Base-by-base conservation (phyloP, 1,140 invertebrate species). In the Polyergus mexicanus region DNA sequence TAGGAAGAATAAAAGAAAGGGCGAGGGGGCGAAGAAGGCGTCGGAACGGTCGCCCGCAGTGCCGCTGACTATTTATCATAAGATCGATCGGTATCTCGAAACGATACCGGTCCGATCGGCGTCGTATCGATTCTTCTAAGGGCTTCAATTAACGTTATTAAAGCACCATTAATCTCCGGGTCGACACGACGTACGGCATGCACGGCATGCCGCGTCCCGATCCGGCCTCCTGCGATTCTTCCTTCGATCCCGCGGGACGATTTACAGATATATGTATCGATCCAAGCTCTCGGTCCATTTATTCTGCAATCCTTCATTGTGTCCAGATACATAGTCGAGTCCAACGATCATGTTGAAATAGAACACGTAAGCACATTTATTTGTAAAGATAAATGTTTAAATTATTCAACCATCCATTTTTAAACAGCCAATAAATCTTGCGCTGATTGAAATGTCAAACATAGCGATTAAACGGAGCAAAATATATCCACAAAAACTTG, bases 111-210 rank as follows among this genome's bases (percentile, higher is more conserved):
- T 90, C 84, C 91, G 93, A 93, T 93, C 92, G 89, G 88, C 89
- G 90, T 91, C 92, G 92, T 93, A 94, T 94, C 94, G 94, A 95
- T 94, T 95, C 93, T 94, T 94, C 93, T 93, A 94, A 94, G 94
- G 93, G 94, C 93, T 95, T 95, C 94, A 95, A 95, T 95, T 94
- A 94, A 94, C 94, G 94, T 94, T 94, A 94, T 94, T 94, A 94
- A 94, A 94, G 94, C 91, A 92, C 93, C 94, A 94, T 94, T 94
- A 94, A 94, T 94, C 94, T 94, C 90, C 81, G 81, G 81, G 75
- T 89, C 90, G 91, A 92, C 93, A 91, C 89, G 89, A 87, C 89
- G 54, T 60, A 58, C 68, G 92, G 93, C 90, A 92, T 93, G 93
- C 90, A 76, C 66, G 90, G 91, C 90, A 94, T 93, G 89, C 91